Evolutionary conservation across 2,888 invertebrate genomes (phyloP), one percentile per base, ranked within the genome.

Genomic region (Polydesmus complanatus): DNA sequence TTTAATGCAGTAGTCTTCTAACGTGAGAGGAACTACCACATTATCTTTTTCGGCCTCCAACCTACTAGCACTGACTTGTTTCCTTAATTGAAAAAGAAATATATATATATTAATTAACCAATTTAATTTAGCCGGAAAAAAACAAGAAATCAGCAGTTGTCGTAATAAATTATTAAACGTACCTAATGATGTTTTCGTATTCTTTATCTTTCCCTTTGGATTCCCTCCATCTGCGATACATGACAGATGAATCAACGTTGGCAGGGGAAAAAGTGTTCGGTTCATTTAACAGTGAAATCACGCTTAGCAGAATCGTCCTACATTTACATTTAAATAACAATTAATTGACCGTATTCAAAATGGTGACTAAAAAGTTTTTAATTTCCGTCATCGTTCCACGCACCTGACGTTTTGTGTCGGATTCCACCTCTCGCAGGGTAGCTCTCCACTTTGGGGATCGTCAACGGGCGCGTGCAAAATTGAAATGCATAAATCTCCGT

Each of bases 341-440:
- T 19, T 22, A 8, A 52, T 11, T 8, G 22, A 54, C 52, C 14
- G 37, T 8, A 37, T 37, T 37, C 14, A 8, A 37, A 37, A 5
- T 37, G 37, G 14, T 8, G 5, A 37, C 14, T 37, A 37, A 37
- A 37, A 37, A 37, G n/a, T n/a, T n/a, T n/a, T n/a, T n/a, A 48
- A 48, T 48, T 48, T 48, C 48, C 14, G 18, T 14, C n/a, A 48
- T 18, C 14, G n/a, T 52, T 52, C 52, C 49, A 50, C 68, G 66
- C 69, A 79, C 84, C 73, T 89, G 72, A 98, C 97, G 72, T 92
- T 97, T 79, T 99, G 98, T 67, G 98, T 99, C 60, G 98, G 98
- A 81, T 99, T 99, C 98, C 98, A 98, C 75, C 98, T 86, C 78
- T 98, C 98, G 77, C 96, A 97, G 0, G 98, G 95, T 70, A 97